These are phyloP conservation scores for Drosophila putrida DNA, from an alignment of 2,888 invertebrate species.

Conservation along the genomic window DNA sequence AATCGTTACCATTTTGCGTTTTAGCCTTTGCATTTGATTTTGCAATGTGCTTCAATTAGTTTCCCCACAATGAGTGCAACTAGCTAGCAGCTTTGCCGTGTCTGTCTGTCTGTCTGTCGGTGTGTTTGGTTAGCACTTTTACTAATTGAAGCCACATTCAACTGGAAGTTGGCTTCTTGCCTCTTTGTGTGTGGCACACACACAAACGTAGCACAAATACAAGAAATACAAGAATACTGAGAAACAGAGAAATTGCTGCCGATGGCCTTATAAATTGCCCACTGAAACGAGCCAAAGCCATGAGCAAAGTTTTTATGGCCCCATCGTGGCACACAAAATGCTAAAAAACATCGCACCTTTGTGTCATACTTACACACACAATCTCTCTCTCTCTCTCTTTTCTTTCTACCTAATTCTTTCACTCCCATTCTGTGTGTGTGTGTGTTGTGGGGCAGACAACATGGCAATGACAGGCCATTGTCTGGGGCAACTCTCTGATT, in stretches of 20 bases:
- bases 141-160: constrained; percentile 50
- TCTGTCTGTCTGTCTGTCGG: background rate
- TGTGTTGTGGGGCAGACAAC: constrained; percentile 16
- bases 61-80: constrained; percentile 35
- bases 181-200: constrained; percentile 2
- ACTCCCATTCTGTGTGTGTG: background rate
- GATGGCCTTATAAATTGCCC: constrained; percentile 65
- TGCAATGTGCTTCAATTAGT: constrained; percentile 54
- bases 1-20: constrained; percentile 39
- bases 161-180: constrained; percentile 21
- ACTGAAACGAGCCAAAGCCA: constrained; percentile 56
- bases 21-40: constrained; percentile 48
- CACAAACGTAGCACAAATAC: background rate
- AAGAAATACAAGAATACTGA: no score
- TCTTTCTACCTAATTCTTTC: background rate
- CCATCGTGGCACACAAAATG: constrained; percentile 46
- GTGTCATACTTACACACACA: constrained; percentile 13
- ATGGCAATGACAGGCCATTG: constrained; percentile 68
- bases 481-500: constrained; percentile 72
- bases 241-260: constrained; percentile 59
- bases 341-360: constrained; percentile 48
- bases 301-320: constrained; percentile 67
- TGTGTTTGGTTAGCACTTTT: constrained; percentile 38
- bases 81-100: background rate
- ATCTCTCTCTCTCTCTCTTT: background rate